Conservation (phyloP, 2,113 vertebrate genomes). For the Cathartes aura region DNA sequence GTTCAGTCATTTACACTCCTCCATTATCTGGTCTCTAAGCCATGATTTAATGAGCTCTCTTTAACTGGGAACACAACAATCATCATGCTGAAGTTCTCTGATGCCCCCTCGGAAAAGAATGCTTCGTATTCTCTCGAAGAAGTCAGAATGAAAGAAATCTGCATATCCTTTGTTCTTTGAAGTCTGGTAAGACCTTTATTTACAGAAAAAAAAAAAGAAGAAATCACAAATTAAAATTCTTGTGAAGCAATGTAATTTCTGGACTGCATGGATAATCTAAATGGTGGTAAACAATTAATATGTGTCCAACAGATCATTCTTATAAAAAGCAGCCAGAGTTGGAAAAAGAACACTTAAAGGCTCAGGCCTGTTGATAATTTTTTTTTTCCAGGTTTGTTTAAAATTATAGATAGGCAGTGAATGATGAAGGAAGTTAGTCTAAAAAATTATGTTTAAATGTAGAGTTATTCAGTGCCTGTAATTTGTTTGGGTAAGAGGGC, state of each 20-base stretch:
- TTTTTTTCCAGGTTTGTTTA: neutral
- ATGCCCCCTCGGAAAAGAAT: neutral
- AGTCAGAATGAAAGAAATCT: neutral
- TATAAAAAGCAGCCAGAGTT: neutral
- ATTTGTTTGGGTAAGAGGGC: neutral
- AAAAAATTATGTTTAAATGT: neutral
- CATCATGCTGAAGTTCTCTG: neutral
- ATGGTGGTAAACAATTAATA: neutral
- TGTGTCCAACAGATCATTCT: neutral
- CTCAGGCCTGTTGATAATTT: neutral
- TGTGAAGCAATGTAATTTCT: neutral
- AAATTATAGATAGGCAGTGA: neutral
- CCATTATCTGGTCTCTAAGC: neutral
- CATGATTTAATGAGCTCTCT: conserved; percentile 8
- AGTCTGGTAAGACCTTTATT: neutral
- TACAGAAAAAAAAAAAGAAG: neutral
- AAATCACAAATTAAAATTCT: neutral
- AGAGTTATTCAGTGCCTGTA: neutral
- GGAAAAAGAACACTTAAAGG: neutral
- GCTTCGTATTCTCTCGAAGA: neutral
- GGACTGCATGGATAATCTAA: neutral
- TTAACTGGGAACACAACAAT: neutral
- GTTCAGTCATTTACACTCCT: neutral
- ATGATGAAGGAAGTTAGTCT: neutral
- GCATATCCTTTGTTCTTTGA: neutral